These are phyloP conservation scores for Hybognathus amarus DNA, from an alignment of 2,797 vertebrate species.

Conservation along the genomic window DNA sequence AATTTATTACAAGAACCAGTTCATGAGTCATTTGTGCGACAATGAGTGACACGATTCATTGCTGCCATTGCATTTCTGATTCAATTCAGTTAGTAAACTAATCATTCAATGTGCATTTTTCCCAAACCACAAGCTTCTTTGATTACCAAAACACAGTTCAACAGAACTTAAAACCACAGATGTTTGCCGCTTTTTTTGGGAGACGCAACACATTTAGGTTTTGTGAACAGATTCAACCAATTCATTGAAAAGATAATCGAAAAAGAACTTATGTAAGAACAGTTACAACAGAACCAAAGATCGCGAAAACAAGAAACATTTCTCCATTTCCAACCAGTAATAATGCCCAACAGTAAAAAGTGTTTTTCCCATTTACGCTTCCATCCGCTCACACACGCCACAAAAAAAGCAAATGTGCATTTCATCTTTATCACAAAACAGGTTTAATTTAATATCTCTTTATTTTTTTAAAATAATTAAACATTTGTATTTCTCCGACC, in stretches of 20 bases:
- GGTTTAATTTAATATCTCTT: constrained; percentile 87
- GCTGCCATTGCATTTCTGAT: background rate
- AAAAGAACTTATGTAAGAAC: background rate
- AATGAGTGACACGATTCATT: background rate
- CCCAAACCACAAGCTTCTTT: background rate
- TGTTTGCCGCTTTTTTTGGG: background rate
- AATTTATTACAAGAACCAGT: background rate
- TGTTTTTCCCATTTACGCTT: constrained; percentile 2
- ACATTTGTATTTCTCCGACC: constrained; percentile 85
- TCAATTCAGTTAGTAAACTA: background rate
- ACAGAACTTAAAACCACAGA: background rate
- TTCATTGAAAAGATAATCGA: background rate
- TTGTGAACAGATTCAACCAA: background rate
- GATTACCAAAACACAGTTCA: background rate
- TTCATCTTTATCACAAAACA: constrained; percentile 82
- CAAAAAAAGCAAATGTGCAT: constrained; percentile 68
- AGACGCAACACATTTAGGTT: background rate
- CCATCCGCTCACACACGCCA: background rate
- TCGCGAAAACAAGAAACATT: background rate
- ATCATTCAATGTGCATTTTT: background rate
- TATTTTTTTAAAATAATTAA: constrained; percentile 88
- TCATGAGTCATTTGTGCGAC: background rate
- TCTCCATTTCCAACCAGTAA: background rate
- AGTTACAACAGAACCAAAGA: constrained; percentile 1
- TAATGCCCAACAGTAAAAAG: background rate